Evolutionary conservation across 2,797 vertebrate species (phyloP).

Genomic region (Otolemur crassicaudatus): DNA sequence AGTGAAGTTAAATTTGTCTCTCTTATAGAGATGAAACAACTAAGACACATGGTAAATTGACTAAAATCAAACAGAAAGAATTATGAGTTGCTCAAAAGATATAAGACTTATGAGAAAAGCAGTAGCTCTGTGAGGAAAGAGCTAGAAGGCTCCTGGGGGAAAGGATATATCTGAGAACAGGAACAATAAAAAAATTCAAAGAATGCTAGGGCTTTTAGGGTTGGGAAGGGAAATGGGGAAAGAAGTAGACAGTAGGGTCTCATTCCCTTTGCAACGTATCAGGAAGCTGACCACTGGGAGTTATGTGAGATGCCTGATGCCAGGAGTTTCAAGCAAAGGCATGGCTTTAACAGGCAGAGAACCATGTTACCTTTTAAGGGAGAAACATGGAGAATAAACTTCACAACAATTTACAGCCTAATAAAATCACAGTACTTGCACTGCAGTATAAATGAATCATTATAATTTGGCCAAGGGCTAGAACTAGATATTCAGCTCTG

Average conservation of each 20-base stretch:
- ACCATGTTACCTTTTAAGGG: neutral
- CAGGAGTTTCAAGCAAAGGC: neutral
- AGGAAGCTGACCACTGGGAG: neutral
- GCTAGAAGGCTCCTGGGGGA: conserved; percentile 5
- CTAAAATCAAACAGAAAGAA: conserved; percentile 55
- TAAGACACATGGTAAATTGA: neutral
- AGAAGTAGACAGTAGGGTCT: neutral
- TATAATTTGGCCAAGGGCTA: neutral
- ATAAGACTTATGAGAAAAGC: neutral
- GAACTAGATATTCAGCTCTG: neutral
- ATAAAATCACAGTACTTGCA: conserved; percentile 49
- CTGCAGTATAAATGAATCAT: conserved; percentile 5
- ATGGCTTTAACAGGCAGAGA: conserved; percentile 8
- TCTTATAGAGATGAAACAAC: conserved; percentile 29
- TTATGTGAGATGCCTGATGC: neutral
- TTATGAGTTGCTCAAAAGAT: conserved; percentile 31
- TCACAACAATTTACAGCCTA: conserved; percentile 30
- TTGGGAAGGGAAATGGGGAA: conserved; percentile 9
- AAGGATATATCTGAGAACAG: neutral
- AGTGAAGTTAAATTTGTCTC: conserved; percentile 11
- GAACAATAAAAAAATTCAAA: conserved; percentile 27
- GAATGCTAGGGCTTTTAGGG: neutral
- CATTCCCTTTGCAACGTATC: neutral
- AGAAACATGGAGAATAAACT: conserved; percentile 50
- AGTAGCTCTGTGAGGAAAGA: conserved; percentile 11